Base-by-base conservation (phyloP, 92 coral and sea anemone species). In the Chrysogorgia sp. region DNA sequence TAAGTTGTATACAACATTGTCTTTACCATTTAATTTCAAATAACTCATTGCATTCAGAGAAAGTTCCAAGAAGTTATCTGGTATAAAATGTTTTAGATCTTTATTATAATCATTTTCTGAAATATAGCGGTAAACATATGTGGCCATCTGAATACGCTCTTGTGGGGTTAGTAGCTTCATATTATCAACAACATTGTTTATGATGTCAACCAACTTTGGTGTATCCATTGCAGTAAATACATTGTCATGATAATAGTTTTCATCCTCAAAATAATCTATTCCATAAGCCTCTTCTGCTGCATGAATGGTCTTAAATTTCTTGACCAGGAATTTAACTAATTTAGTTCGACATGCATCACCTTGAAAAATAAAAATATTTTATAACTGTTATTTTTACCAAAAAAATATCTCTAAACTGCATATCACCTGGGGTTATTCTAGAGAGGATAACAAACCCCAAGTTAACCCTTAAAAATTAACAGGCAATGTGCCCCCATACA, bases 211-310 rank as follows among this genome's bases (percentile, higher is more conserved):
- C 9, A 57, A 33, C 2, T 22, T 24, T 33, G 49, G 47, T 34
- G 1, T 30, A 6, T 10, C 9, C 9, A 14, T 2, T 23, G 29
- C 29, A 35, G 58, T 15, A 6, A 8, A 20, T 21, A 21, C 63
- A 10, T 55, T 68, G 2, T 13, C 0, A 12, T 79, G 34, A 17
- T 45, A 61, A 43, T 56, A 43, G n/a, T 28, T 45, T 20, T 67
- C 77, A 17, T 47, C 22, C 17, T 50, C 22, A 49, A 67, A 69
- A 59, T 81, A 81, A 37, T 63, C 52, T 6, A 82, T 74, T 1
- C 50, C 58, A 33, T 43, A 63, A 10, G 81, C 76, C 10, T 64
- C 76, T 66, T 81, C 85, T 9, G 85, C 85, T 2, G 71, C 85
- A 34, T 71, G 65, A 1, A 71, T 52, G 3, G 70, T 56, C 26